These are phyloP conservation scores for Phenganax subtilis DNA, from an alignment of 92 coral and sea anemone species.

Conservation along the genomic window DNA sequence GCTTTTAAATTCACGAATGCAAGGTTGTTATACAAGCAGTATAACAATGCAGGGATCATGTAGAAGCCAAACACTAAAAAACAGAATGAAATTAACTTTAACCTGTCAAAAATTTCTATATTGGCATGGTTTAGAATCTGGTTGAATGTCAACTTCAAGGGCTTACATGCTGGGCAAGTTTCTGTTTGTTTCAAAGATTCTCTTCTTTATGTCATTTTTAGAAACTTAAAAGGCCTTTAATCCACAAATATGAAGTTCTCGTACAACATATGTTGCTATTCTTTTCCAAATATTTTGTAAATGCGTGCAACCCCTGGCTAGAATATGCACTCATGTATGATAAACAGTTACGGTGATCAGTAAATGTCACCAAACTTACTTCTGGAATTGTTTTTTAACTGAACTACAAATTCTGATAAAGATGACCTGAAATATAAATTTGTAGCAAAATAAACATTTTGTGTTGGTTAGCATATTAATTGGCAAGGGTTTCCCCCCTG, in stretches of 20 bases:
- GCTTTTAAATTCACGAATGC: constrained; percentile 89
- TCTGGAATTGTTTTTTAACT: constrained; percentile 52
- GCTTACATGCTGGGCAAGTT: too few relatives aligned
- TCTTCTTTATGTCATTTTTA: too few relatives aligned
- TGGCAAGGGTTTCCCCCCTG: neutral
- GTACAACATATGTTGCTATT: too few relatives aligned
- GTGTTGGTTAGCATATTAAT: neutral
- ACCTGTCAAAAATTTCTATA: neutral
- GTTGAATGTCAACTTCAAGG: constrained; percentile 31
- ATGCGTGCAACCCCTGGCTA: too few relatives aligned
- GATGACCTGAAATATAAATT: constrained; percentile 51
- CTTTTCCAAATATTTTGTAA: too few relatives aligned
- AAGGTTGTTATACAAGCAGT: constrained; percentile 93
- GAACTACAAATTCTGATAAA: constrained; percentile 46
- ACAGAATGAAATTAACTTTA: neutral
- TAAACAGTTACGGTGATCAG: too few relatives aligned
- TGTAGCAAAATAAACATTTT: neutral
- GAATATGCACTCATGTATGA: too few relatives aligned
- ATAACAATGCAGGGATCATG: constrained; percentile 83
- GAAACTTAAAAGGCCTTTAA: too few relatives aligned
- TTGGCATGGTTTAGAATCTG: constrained; percentile 24
- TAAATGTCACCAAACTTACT: constrained; percentile 33
- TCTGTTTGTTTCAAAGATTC: too few relatives aligned
- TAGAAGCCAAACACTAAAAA: constrained; percentile 69
- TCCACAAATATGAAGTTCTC: too few relatives aligned